These are phyloP conservation scores for Drosophila baimaii DNA, from an alignment of 1,140 invertebrate species.

Conservation along the genomic window DNA sequence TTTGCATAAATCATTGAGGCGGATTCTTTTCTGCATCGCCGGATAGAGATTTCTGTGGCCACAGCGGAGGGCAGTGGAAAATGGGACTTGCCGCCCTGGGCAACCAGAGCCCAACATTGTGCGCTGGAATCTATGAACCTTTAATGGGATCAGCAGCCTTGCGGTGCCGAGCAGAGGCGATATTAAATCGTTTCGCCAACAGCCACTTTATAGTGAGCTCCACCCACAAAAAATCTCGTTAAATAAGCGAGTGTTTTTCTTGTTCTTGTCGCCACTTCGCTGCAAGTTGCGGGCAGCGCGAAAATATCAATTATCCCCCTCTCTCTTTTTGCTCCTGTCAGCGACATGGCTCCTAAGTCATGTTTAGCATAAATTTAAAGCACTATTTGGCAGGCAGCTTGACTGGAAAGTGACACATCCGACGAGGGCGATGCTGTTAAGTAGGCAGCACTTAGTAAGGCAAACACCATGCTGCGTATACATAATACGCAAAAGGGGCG, in stretches of 20 bases:
- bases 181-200: neutral
- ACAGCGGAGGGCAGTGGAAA: no score
- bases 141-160: neutral
- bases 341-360: neutral
- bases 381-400: conserved; percentile 8
- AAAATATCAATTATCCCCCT: conserved; percentile 28
- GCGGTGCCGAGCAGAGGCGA: neutral
- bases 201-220: neutral
- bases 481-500: conserved; percentile 21
- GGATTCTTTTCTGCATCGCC: conserved; percentile 17
- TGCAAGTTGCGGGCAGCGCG: neutral
- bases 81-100: neutral
- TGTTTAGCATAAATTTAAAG: conserved; percentile 23
- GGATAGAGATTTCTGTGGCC: conserved; percentile 10
- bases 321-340: neutral
- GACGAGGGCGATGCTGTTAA: conserved; percentile 30
- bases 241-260: conserved; percentile 3
- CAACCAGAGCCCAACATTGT: neutral
- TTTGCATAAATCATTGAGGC: conserved; percentile 44
- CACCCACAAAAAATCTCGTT: neutral
- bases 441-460: conserved; percentile 41
- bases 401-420: conserved; percentile 1
- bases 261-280: neutral
- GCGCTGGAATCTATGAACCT: neutral
- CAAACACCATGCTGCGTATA: conserved; percentile 50